Conservation (phyloP, 2,797 vertebrate genomes). For the Sebastes matsubarae region DNA sequence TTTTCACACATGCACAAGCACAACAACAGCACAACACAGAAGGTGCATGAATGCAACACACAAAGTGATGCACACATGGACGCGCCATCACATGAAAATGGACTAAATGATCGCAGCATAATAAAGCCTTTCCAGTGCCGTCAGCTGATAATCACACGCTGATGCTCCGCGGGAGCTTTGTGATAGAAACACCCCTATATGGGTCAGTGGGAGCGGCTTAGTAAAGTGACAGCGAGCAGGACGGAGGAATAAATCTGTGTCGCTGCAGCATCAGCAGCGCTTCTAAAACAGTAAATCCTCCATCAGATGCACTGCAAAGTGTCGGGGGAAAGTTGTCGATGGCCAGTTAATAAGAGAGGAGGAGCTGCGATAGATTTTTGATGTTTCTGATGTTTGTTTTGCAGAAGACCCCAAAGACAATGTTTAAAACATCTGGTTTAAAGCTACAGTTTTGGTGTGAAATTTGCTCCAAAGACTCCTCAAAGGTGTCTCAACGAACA, state of each 20-base stretch:
- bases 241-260: constrained; percentile 51
- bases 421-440: neutral
- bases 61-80: neutral
- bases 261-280: constrained; percentile 52
- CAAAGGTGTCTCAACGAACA: constrained; percentile 12
- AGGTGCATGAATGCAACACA: neutral
- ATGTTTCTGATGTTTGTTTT: neutral
- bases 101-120: neutral
- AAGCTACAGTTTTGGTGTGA: constrained; percentile 22
- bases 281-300: constrained; percentile 16
- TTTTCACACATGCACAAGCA: constrained; percentile 22
- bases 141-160: constrained; percentile 64
- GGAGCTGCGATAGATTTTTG: neutral
- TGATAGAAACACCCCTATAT: constrained; percentile 60
- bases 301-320: neutral
- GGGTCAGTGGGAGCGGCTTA: constrained; percentile 75
- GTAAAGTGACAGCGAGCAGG: constrained; percentile 48
- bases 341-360: neutral
- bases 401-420: neutral
- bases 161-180: constrained; percentile 44
- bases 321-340: neutral
- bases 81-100: neutral
- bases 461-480: constrained; percentile 4
- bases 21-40: constrained; percentile 31
- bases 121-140: constrained; percentile 27